Percentiles rank a stretch among this genome's conserved stretches.
These are phyloP conservation scores for Augochlora pura DNA, from an alignment of 1,140 invertebrate species.

Conservation along the genomic window DNA sequence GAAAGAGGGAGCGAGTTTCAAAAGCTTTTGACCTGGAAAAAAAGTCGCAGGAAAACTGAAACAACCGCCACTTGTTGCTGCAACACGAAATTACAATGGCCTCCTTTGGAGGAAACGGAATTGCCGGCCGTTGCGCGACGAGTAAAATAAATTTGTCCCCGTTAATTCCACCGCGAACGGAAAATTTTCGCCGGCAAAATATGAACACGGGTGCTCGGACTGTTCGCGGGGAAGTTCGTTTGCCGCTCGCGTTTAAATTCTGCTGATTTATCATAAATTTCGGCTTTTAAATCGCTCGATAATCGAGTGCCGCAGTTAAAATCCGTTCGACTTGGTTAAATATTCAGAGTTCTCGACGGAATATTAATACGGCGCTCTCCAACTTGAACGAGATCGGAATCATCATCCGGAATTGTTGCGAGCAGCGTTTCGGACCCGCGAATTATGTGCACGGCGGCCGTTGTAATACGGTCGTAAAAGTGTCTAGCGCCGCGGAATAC, in stretches of 20 bases:
- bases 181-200: too few species aligned
- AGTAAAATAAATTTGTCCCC: background rate
- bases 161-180: too few species aligned
- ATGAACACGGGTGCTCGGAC: too few species aligned
- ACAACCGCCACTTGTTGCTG: slow-evolving; percentile 28
- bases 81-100: slow-evolving; percentile 4
- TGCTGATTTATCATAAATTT: too few species aligned
- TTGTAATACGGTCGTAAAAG: too few species aligned
- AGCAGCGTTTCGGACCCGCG: background rate
- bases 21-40: slow-evolving; percentile 4
- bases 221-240: too few species aligned
- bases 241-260: too few species aligned
- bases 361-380: background rate
- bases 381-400: background rate
- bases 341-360: background rate
- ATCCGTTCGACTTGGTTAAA: too few species aligned
- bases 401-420: background rate
- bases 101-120: background rate
- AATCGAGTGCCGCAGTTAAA: too few species aligned
- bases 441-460: too few species aligned
- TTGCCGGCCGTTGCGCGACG: background rate
- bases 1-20: background rate
- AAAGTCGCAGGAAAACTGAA: background rate
- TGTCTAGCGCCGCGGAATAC: too few species aligned
- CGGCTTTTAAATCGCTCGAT: too few species aligned